Base-by-base conservation (phyloP, 1,140 invertebrate genomes). In the Copidosoma floridanum region DNA sequence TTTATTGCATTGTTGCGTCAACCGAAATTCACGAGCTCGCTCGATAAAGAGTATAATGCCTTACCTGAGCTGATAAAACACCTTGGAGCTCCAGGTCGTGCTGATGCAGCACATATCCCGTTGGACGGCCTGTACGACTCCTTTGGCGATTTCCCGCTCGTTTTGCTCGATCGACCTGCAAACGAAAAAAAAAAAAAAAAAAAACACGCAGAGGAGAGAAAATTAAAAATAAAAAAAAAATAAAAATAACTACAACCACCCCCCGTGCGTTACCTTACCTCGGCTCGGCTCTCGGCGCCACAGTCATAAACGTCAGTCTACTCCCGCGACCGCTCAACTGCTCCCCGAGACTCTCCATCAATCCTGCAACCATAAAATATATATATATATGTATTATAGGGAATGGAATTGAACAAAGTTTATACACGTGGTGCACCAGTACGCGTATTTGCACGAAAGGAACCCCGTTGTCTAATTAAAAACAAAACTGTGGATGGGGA, bases 341-440 rank as follows among this genome's bases (percentile, higher is more conserved):
- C 1, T 74, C 55, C 38, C 70, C 61, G 24, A 80, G 61, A 41
- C 66, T 72, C 46, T 75, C 77, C 64, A 79, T 78, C 0, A 79
- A 44, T 54, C 75, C 78, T 80, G 51, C 18, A 66, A n/a, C n/a
- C n/a, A n/a, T n/a, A n/a, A n/a, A n/a, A n/a, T n/a, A n/a, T n/a
- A n/a, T n/a, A n/a, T n/a, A n/a, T n/a, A n/a, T n/a, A 41, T n/a
- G 10, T 16, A 41, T 16, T 8, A 46, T 8, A 32, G 29, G 12
- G 12, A 32, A 32, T 32, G 29, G 12, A 32, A 8, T 32, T 32
- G 29, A 32, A n/a, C n/a, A n/a, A n/a, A n/a, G n/a, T n/a, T n/a
- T n/a, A n/a, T n/a, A n/a, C n/a, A n/a, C n/a, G n/a, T n/a, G n/a
- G n/a, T n/a, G n/a, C n/a, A n/a, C n/a, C n/a, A n/a, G n/a, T n/a